Base-by-base conservation (phyloP, 2,888 invertebrate species). In the Cinara cedri region DNA sequence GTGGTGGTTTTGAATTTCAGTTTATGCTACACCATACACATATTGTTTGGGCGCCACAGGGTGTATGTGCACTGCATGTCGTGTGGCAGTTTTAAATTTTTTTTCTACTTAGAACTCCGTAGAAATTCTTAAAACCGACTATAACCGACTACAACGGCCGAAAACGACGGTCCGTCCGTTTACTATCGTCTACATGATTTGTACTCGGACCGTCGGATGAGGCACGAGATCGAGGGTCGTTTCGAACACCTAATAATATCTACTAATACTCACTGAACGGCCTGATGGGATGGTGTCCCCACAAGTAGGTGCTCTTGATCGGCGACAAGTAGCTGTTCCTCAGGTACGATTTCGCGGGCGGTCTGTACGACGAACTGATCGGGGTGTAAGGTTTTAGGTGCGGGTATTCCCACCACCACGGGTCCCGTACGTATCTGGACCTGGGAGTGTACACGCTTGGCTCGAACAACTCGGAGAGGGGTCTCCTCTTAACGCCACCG, bases 281-380 rank as follows among this genome's bases (percentile, higher is more conserved):
- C 88, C 95, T 92, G 87, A 93, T 90, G 86, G 95, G 95, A 88
- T 95, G 95, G 88, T 92, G 92, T 87, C 92, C 91, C 95, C 95
- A 95, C 85, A 95, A 90, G 89, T 93, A 95, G 87, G 91, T 92
- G 88, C 93, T 92, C 90, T 94, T 95, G 87, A 95, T 90, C 82
- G 95, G 95, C 85, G 94, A 95, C 87, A 95, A 91, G 89, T 92
- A 95, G 85, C 94, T 94, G 88, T 93, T 92, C 84, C 95, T 90
- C 86, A 94, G 89, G 88, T 91, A 92, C 11, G 76, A 78, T 86
- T 91, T 92, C 82, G 93, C 92, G 9, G 83, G 82, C 54, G 83
- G 82, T 82, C 83, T 83, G 70, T 80, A 74, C 66, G 83, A 78
- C 70, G 88, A 88, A 85, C 88, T 88, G 83, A 88, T 87, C 82